A percentile compares a stretch with the other conserved stretches of the same genome.
Evolutionary conservation across 2,113 vertebrate species (phyloP).

Genomic region (Dromas ardeola): DNA sequence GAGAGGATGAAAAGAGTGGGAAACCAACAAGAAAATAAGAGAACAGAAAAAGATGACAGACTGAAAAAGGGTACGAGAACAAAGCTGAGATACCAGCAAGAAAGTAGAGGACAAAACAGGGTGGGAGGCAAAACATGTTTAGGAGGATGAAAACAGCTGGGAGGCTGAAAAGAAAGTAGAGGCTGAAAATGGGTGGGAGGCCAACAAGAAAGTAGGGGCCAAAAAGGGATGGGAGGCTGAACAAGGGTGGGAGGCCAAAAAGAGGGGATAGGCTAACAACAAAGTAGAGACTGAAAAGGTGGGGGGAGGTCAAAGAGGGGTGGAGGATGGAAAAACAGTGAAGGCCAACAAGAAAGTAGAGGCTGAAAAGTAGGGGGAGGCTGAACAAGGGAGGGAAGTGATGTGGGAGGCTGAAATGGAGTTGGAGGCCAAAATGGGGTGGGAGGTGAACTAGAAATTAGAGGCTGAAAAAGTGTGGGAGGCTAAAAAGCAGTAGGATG

Average conservation of each 20-base stretch:
- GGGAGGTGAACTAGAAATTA: no score
- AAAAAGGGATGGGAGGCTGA: neutral
- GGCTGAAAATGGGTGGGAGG: neutral
- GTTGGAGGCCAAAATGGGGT: neutral
- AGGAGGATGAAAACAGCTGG: neutral
- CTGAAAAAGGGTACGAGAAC: no score
- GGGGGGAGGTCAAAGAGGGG: neutral
- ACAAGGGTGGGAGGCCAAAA: neutral
- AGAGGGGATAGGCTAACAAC: no score
- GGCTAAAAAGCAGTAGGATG: no score
- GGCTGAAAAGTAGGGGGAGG: neutral
- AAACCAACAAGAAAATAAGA: neutral
- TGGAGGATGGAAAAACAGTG: neutral
- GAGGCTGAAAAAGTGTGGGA: no score
- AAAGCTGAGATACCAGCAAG: neutral
- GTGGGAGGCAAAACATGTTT: neutral
- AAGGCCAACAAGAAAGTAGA: neutral
- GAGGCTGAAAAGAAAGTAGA: neutral
- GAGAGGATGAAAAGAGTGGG: neutral
- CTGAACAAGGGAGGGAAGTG: neutral
- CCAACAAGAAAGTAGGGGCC: neutral
- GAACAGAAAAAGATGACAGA: neutral
- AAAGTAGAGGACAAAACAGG: neutral
- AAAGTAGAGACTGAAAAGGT: neutral
- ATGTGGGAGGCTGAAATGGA: no score